These are phyloP conservation scores for Whitmania pigra DNA, from an alignment of 1,140 invertebrate genomes.

Conservation along the genomic window DNA sequence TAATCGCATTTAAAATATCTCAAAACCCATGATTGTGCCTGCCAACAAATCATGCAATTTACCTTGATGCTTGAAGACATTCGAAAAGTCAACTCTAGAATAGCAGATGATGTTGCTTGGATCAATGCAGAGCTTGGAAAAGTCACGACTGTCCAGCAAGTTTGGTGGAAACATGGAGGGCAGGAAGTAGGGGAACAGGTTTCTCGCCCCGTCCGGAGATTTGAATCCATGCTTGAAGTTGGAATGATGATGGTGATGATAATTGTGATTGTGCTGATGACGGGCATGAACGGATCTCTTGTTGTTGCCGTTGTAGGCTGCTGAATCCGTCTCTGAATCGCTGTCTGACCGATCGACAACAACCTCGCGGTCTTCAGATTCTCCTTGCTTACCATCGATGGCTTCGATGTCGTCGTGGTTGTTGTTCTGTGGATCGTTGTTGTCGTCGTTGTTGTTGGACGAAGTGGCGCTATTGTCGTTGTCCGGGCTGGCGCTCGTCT, in stretches of 20 bases:
- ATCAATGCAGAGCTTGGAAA: constrained; percentile 4
- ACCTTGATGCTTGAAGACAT: constrained; percentile 1
- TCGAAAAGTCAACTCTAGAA: not conserved
- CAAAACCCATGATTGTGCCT: too few species aligned
- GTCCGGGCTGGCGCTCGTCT: not conserved
- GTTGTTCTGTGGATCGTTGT: not conserved
- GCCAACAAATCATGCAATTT: too few species aligned
- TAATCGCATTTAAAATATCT: too few species aligned
- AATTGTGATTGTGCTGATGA: constrained; percentile 1
- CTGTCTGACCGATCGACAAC: not conserved
- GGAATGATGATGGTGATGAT: not conserved
- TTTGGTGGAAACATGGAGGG: not conserved
- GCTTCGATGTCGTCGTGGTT: not conserved
- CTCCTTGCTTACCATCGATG: not conserved
- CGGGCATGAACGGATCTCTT: not conserved
- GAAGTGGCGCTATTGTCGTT: not conserved
- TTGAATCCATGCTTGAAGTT: not conserved
- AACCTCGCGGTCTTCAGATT: too few species aligned
- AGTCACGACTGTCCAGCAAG: not conserved
- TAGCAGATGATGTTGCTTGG: constrained; percentile 7
- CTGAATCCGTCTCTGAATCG: not conserved
- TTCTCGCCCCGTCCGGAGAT: not conserved
- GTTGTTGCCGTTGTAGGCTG: not conserved
- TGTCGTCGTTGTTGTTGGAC: not conserved
- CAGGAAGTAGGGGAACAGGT: too few species aligned